phyloP scores from a whole-genome alignment of 92 coral and sea anemone species.

The Porites divaricata region DNA sequence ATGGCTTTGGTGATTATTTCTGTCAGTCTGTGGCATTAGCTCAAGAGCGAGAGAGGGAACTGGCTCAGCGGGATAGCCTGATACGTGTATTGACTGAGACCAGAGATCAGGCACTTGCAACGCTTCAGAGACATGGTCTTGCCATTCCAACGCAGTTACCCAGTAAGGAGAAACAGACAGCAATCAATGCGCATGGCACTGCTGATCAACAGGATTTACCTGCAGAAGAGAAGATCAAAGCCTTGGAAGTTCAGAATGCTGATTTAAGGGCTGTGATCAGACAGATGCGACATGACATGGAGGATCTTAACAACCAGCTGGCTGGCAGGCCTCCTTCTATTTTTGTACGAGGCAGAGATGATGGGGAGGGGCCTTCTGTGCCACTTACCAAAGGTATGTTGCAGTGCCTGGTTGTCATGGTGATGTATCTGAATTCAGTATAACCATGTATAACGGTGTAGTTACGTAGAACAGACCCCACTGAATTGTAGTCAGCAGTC shows the following conservation, averaged over 20 bases:
- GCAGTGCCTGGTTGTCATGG: background rate
- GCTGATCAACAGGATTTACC: conserved; percentile 28
- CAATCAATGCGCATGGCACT: conserved; percentile 3
- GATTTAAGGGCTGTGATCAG: conserved; percentile 82
- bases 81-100: conserved; percentile 83
- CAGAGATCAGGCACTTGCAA: conserved; percentile 90
- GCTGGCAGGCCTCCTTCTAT: conserved; percentile 78
- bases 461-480: no score
- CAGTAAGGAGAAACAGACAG: conserved; percentile 58
- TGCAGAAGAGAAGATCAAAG: conserved; percentile 48
- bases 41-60: conserved; percentile 80
- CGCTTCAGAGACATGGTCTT: conserved; percentile 94
- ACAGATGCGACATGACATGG: conserved; percentile 98
- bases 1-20: background rate
- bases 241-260: conserved; percentile 70
- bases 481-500: no score
- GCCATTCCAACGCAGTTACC: conserved; percentile 87
- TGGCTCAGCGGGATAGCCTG: conserved; percentile 81
- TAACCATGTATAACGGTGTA: no score
- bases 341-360: conserved; percentile 47
- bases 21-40: conserved; percentile 79
- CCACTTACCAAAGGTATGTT: conserved; percentile 81
- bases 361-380: conserved; percentile 47
- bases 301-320: conserved; percentile 82
- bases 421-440: no score